Percentiles rank a stretch among this genome's conserved stretches.
These are phyloP conservation scores for Lycocerus yunnanus DNA, from an alignment of 2,888 invertebrate species.

Conservation along the genomic window DNA sequence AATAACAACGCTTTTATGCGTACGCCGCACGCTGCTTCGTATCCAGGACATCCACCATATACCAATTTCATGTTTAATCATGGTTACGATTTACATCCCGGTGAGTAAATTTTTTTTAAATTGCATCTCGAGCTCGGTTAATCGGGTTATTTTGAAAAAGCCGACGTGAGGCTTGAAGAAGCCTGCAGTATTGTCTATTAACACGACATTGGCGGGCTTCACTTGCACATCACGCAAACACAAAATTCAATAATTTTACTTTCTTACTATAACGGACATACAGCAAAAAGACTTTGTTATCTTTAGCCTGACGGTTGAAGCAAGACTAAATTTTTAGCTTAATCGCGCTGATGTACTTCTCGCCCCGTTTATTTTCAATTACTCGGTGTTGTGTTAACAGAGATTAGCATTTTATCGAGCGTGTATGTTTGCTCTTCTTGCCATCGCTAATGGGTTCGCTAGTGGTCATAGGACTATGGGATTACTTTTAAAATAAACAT, in stretches of 20 bases:
- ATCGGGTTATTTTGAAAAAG: not conserved
- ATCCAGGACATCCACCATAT: not conserved
- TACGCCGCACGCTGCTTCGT: not conserved
- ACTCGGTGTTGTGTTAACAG: constrained; percentile 40
- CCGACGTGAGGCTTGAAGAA: constrained; percentile 15
- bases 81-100: not conserved
- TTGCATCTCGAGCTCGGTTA: not conserved
- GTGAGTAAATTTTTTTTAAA: constrained; percentile 29
- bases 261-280: too few species aligned
- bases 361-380: constrained; percentile 47
- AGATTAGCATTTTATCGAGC: constrained; percentile 47
- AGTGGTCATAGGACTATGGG: constrained; percentile 23
- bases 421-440: constrained; percentile 43
- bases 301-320: not conserved
- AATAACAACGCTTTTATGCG: not conserved
- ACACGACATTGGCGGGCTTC: constrained; percentile 22
- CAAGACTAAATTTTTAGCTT: constrained; percentile 18
- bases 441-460: constrained; percentile 27
- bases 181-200: constrained; percentile 24
- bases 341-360: constrained; percentile 22
- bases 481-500: constrained; percentile 23
- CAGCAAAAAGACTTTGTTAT: too few species aligned
- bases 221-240: constrained; percentile 21
- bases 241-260: not conserved
- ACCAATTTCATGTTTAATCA: not conserved